Percentiles rank a stretch among this genome's conserved stretches.
Evolutionary conservation across 2,888 invertebrate genomes (phyloP).

Genomic region (Microctonus hyperodae): DNA sequence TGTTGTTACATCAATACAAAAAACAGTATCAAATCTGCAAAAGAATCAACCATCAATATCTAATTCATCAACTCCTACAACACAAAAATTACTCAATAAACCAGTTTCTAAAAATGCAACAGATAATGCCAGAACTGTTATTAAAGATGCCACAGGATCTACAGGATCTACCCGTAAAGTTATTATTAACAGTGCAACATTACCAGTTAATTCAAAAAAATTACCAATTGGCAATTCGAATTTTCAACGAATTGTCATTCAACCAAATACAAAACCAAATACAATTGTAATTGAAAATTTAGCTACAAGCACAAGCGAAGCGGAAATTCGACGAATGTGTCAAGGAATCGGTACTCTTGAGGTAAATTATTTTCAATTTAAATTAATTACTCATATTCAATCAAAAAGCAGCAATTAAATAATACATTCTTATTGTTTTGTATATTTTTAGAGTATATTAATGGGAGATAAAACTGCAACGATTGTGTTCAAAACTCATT

Average conservation of each 20-base stretch:
- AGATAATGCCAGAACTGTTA: constrained; percentile 45
- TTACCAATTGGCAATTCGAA: constrained; percentile 41
- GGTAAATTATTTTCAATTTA: constrained; percentile 56
- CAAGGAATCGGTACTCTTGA: constrained; percentile 65
- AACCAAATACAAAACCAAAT: constrained; percentile 56
- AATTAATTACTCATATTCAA: constrained; percentile 19
- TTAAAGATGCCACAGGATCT: constrained; percentile 41
- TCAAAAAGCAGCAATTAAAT: not conserved
- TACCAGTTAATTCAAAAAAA: constrained; percentile 39
- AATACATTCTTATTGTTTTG: constrained; percentile 24
- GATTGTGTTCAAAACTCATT: constrained; percentile 66
- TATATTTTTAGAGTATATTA: constrained; percentile 56
- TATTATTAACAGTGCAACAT: constrained; percentile 39
- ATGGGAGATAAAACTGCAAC: constrained; percentile 61
- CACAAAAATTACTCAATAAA: constrained; percentile 24
- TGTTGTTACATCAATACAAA: constrained; percentile 41
- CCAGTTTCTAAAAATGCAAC: constrained; percentile 34
- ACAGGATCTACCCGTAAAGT: constrained; percentile 38
- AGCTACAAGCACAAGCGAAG: constrained; percentile 64
- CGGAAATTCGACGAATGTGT: constrained; percentile 64
- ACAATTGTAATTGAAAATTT: constrained; percentile 64
- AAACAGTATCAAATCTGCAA: constrained; percentile 50
- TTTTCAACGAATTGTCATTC: constrained; percentile 50
- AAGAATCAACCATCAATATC: constrained; percentile 31
- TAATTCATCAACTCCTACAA: too few species aligned